Evolutionary conservation across 2,888 invertebrate species (phyloP).

Genomic region (Cheilosia grossa): DNA sequence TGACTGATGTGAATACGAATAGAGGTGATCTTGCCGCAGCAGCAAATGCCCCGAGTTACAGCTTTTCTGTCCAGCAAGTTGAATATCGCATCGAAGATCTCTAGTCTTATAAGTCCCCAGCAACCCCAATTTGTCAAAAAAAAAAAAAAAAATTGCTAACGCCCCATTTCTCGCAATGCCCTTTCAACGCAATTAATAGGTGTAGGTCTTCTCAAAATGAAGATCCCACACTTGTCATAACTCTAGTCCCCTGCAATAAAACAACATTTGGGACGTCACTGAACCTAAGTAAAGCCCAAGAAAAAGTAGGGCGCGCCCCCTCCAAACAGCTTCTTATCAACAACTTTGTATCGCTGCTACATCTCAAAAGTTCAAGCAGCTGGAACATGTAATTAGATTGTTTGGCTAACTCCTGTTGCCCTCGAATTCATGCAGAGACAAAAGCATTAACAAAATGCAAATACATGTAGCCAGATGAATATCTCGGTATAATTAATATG

Average conservation of each 20-base stretch:
- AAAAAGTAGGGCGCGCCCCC: constrained; percentile 7
- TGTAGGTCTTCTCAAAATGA: background rate
- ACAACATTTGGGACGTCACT: constrained; percentile 16
- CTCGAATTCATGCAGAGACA: constrained; percentile 19
- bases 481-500: constrained; percentile 70
- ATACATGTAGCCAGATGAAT: constrained; percentile 54
- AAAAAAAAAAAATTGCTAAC: too few species aligned
- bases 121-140: background rate
- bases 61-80: too few species aligned
- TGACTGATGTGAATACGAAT: too few species aligned
- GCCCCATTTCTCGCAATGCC: background rate
- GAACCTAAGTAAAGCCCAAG: background rate
- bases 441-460: constrained; percentile 48
- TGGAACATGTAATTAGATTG: constrained; percentile 67
- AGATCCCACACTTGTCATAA: constrained; percentile 51
- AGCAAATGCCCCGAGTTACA: too few species aligned
- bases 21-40: too few species aligned
- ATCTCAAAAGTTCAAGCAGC: constrained; percentile 62
- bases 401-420: constrained; percentile 51
- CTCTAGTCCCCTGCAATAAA: background rate
- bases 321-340: constrained; percentile 44
- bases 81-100: too few species aligned
- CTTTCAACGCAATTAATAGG: background rate
- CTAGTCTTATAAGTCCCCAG: background rate
- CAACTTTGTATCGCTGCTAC: constrained; percentile 33